phyloP scores from a whole-genome alignment of 2,888 invertebrate genomes.

The Drosophila emarginata region DNA sequence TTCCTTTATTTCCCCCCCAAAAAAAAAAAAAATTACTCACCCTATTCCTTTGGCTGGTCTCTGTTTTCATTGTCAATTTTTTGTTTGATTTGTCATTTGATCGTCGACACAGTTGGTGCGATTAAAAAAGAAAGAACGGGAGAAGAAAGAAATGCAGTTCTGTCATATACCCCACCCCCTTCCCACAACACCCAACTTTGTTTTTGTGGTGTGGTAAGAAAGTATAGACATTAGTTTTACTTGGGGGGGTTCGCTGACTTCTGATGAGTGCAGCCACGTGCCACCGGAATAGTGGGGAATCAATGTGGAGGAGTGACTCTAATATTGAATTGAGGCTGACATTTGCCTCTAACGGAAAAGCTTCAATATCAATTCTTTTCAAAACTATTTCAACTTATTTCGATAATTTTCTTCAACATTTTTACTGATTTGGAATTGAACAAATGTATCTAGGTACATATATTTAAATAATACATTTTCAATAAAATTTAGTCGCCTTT shows the following conservation, averaged over 20 bases:
- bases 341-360: background rate
- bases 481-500: too few relatives aligned
- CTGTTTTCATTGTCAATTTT: constrained; percentile 54
- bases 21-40: constrained; percentile 10
- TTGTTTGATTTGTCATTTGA: constrained; percentile 80
- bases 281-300: constrained; percentile 4
- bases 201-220: constrained; percentile 11
- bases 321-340: background rate
- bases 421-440: background rate
- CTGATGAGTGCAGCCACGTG: constrained; percentile 60
- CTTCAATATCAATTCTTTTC: background rate
- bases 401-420: background rate
- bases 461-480: too few relatives aligned
- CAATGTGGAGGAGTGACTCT: background rate
- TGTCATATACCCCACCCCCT: background rate
- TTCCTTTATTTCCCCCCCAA: constrained; percentile 3
- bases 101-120: constrained; percentile 71
- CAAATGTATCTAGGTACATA: too few relatives aligned
- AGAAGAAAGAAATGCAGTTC: constrained; percentile 47
- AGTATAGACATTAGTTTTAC: constrained; percentile 45
- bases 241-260: constrained; percentile 59
- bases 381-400: background rate
- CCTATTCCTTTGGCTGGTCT: constrained; percentile 25
- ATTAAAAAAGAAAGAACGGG: constrained; percentile 57
- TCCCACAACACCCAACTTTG: background rate